Evolutionary conservation across 2,888 invertebrate genomes (phyloP), one percentile per base, ranked within the genome.

Genomic region (Spilarctia lutea): DNA sequence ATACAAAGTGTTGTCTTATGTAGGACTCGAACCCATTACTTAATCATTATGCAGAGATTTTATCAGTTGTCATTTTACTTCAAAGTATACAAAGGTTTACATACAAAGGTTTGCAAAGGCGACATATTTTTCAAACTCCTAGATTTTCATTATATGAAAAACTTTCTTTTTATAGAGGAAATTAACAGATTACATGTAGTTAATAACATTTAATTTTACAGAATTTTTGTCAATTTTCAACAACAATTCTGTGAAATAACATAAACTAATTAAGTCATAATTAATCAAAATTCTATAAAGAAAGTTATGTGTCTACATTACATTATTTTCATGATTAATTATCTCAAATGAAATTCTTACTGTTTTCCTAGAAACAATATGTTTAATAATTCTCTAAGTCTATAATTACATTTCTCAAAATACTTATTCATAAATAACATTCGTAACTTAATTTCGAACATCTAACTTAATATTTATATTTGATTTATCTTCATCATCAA

Each of bases 401-500:
- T 3, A 63, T 30, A 63, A 63, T 56, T 63, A 63, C 11, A 63
- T 27, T 63, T 63, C 30, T 30, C 63, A 30, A 63, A 60, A 63
- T 63, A 11, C 18, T 39, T 7, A 48, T 20, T 33, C 42, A 30
- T n/a, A 48, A 48, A 68, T 27, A 56, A 70, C 72, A 70, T 74
- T 65, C 71, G 48, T 42, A 72, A 73, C 74, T 71, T 68, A 66
- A 72, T 74, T 75, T 79, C 13, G 75, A 79, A 73, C 52, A 74
- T 74, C 75, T 52, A 74, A 80, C 68, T 69, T 39, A 56, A 67
- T 75, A 78, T 78, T 70, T 70, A 77, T 65, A 66, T 68, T 27
- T 10, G 68, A 76, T 68, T 74, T 72, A 80, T 77, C 66, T 76
- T 72, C 70, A 79, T 76, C 42, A 75, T 75, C 66, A 33, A 79